These are phyloP conservation scores for Poeciliopsis turneri DNA, from an alignment of 2,797 vertebrate genomes.

Conservation along the genomic window DNA sequence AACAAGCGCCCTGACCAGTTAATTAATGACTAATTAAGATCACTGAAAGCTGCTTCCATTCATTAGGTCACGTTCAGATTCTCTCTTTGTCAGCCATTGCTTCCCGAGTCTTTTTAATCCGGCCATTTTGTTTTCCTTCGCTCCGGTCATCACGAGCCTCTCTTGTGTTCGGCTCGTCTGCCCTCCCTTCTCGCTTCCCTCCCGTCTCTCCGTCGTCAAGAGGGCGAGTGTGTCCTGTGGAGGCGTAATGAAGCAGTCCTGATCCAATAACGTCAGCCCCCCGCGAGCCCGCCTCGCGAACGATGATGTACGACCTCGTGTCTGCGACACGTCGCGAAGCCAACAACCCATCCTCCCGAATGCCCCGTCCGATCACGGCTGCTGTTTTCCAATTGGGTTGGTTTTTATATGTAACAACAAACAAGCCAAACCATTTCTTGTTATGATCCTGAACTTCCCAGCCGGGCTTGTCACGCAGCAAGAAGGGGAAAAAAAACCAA, in stretches of 20 bases:
- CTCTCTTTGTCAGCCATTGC: background rate
- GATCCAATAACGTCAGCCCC: constrained; percentile 71
- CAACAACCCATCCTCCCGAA: constrained; percentile 37
- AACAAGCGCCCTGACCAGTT: too few relatives aligned
- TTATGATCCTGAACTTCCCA: background rate
- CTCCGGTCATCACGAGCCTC: background rate
- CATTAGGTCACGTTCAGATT: background rate
- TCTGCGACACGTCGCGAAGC: constrained; percentile 35
- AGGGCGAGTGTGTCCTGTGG: constrained; percentile 50
- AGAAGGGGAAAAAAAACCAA: background rate
- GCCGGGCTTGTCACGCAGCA: constrained; percentile 12
- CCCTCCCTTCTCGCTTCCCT: background rate
- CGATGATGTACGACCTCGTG: constrained; percentile 54
- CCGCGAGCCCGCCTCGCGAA: constrained; percentile 53
- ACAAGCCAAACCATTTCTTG: constrained; percentile 4
- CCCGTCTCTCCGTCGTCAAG: constrained; percentile 37
- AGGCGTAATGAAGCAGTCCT: constrained; percentile 71
- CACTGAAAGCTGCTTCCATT: background rate
- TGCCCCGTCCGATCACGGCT: constrained; percentile 20
- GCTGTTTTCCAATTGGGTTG: constrained; percentile 38
- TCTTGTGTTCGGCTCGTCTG: constrained; percentile 14
- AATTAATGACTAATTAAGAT: background rate
- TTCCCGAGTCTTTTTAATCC: background rate
- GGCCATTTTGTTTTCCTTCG: background rate
- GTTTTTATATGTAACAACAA: constrained; percentile 14